Evolutionary conservation across 2,113 vertebrate genomes (phyloP), one percentile per base, ranked within the genome.

Genomic region (Cyprinus carpio): DNA sequence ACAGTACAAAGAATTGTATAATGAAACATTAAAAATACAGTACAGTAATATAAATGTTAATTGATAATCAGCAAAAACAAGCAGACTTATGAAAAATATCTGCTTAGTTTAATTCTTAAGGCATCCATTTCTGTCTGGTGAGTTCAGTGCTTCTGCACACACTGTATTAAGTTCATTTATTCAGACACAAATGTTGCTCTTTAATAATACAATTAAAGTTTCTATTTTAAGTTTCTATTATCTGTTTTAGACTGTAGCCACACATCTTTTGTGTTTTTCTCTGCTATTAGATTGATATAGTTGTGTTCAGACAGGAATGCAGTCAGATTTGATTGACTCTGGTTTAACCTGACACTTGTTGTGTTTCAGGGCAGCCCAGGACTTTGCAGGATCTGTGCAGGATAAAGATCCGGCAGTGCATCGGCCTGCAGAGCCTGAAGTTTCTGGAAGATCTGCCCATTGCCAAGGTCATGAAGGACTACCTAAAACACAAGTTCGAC

Each of bases 401-500:
- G 93, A 99, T 99, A 94, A 96, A 97, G 93, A 98, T 99, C 90
- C 97, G 98, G 81, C 96, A 97, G 58, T 97, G 96, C 95, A 98
- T 99, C 90, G 98, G 98, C 91, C 97, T 99, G 91, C 97, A 98
- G 90, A 98, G 97, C 91, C 93, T 99, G 91, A 97, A 96, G 91
- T 95, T 96, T 86, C 93, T 99, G 94, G 98, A 99, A 84, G 97
- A 99, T 91, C 95, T 99, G 77, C 98, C 98, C 11, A 96, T 99
- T 88, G 98, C 98, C 91, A 99, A 97, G 94, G 97, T 99, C 92
- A 99, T 99, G 95, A 99, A 98, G 95, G 98, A 99, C 96, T 99
- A 99, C 95, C 95, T 99, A 95, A 99, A 98, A 96, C 98, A 99
- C 92, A 99, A 98, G 95, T 98, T 98, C 91, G 98, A 99, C 92